phyloP scores from a whole-genome alignment of 2,888 invertebrate genomes.

The Scaptodrosophila latifasciaeformis region DNA sequence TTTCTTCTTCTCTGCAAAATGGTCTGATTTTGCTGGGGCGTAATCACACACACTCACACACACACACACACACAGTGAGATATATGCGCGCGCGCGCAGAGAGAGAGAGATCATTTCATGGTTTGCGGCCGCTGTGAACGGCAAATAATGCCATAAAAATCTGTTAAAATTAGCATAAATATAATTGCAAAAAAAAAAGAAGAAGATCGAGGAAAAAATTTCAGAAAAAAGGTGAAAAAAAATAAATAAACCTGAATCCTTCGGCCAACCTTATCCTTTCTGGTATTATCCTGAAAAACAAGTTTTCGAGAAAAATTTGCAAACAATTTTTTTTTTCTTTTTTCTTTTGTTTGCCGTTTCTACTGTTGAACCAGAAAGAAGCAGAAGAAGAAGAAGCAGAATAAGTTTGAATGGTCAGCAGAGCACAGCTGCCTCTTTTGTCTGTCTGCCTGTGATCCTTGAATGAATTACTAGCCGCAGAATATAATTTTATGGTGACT shows the following conservation, averaged over 20 bases:
- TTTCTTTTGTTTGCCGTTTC: constrained; percentile 18
- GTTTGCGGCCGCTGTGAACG: constrained; percentile 51
- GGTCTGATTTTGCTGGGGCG: constrained; percentile 62
- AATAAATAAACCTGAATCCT: no score
- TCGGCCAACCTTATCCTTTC: background rate
- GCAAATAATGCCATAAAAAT: constrained; percentile 33
- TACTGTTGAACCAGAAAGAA: constrained; percentile 1
- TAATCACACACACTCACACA: constrained; percentile 45
- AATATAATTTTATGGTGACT: background rate
- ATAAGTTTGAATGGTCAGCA: background rate
- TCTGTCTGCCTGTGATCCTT: constrained; percentile 23
- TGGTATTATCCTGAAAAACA: constrained; percentile 27
- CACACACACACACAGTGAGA: constrained; percentile 2
- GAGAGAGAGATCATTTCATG: constrained; percentile 54
- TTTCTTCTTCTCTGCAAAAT: constrained; percentile 45
- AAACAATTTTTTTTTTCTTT: constrained; percentile 52
- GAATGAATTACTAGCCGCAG: constrained; percentile 1
- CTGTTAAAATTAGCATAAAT: constrained; percentile 60
- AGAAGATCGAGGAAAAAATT: no score
- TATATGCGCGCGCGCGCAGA: constrained; percentile 13
- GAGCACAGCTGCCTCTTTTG: constrained; percentile 7
- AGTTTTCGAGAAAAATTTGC: constrained; percentile 57
- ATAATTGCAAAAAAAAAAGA: constrained; percentile 43
- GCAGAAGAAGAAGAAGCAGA: constrained; percentile 1
- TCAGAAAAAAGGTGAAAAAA: no score